These are phyloP conservation scores for Adelognathus sp. DNA, from an alignment of 2,888 invertebrate species.

Conservation along the genomic window DNA sequence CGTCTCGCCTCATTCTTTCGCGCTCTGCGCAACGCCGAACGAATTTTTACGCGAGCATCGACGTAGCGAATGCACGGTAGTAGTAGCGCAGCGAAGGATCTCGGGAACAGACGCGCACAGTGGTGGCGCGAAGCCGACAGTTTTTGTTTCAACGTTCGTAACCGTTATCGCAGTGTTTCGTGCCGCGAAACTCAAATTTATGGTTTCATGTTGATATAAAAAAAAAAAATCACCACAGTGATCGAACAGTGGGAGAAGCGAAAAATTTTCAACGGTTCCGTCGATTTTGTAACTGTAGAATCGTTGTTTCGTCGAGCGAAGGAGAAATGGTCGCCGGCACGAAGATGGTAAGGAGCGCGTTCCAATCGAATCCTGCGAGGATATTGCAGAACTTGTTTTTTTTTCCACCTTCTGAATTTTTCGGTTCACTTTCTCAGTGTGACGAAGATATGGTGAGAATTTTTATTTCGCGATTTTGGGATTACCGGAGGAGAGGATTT, in stretches of 20 bases:
- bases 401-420: neutral
- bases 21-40: neutral
- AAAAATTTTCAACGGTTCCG: neutral
- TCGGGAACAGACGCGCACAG: neutral
- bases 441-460: neutral
- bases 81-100: constrained; percentile 17
- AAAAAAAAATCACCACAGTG: too few species aligned
- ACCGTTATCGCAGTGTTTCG: too few species aligned
- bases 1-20: constrained; percentile 4
- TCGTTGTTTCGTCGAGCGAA: neutral
- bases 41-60: neutral
- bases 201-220: too few species aligned
- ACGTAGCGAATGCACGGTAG: neutral
- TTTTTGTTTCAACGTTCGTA: too few species aligned
- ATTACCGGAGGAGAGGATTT: too few species aligned
- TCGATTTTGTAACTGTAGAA: neutral
- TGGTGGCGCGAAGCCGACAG: neutral
- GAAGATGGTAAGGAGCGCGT: constrained; percentile 74
- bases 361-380: neutral
- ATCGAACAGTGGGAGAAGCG: constrained; percentile 25
- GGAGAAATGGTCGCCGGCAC: constrained; percentile 75
- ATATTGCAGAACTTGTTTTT: neutral
- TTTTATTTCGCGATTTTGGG: too few species aligned
- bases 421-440: neutral
- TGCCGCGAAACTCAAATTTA: too few species aligned